Conservation (phyloP, 2,888 invertebrate species). For the Tupiocoris notatus region DNA sequence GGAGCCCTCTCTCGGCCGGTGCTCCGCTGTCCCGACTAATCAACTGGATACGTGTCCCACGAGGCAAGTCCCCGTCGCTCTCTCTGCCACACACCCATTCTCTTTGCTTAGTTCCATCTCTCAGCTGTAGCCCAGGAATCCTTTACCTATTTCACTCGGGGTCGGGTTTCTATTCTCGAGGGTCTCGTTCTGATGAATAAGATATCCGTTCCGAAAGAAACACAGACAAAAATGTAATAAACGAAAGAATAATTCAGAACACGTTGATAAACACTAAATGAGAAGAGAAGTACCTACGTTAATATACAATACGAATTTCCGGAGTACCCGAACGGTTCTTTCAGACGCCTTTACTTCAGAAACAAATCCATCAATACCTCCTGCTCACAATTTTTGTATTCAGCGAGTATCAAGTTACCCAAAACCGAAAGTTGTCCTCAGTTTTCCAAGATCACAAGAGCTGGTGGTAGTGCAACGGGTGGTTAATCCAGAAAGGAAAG, state of each 20-base stretch:
- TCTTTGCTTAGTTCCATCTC: neutral
- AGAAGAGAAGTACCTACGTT: no score
- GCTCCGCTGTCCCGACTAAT: slow-evolving; percentile 26
- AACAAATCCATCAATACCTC: no score
- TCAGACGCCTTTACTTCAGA: no score
- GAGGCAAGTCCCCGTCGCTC: slow-evolving; percentile 1
- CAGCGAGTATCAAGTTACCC: no score
- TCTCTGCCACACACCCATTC: neutral
- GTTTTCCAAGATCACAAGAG: no score
- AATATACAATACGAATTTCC: no score
- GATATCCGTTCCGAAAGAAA: neutral
- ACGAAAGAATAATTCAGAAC: neutral
- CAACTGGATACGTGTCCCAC: slow-evolving; percentile 29
- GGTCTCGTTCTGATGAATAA: slow-evolving; percentile 22
- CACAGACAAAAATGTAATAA: neutral
- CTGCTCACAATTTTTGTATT: no score
- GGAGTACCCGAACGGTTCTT: no score
- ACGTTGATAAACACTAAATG: neutral
- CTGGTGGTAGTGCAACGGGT: no score
- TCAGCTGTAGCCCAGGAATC: neutral
- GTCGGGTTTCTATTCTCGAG: slow-evolving; percentile 1
- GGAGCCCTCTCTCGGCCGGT: neutral
- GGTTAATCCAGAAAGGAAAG: no score
- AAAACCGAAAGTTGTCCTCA: no score
- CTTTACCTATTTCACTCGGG: neutral